phyloP scores from a whole-genome alignment of 2,888 invertebrate species.

The Caenorhabditis sp. region DNA sequence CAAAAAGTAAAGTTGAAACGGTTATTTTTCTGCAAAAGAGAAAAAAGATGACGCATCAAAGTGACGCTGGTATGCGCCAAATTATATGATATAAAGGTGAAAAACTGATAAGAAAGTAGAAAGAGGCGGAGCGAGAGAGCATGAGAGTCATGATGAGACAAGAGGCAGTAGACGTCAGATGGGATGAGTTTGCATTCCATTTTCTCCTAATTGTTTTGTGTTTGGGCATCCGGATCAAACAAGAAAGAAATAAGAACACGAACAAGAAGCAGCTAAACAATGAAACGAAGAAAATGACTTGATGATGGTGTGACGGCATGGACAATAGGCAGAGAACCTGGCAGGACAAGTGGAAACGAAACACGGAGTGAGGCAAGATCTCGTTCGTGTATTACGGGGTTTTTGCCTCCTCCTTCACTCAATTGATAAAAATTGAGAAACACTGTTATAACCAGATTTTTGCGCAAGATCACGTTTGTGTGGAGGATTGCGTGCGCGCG shows the following conservation, averaged over 20 bases:
- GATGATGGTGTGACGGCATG: slow-evolving; percentile 36
- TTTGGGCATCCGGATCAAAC: slow-evolving; percentile 22
- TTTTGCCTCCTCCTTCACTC: slow-evolving; percentile 31
- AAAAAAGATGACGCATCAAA: slow-evolving; percentile 29
- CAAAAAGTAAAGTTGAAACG: slow-evolving; percentile 8
- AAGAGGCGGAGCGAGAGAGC: slow-evolving; percentile 13
- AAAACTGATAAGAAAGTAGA: slow-evolving; percentile 28
- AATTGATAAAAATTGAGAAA: slow-evolving; percentile 50
- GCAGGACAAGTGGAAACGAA: slow-evolving; percentile 26
- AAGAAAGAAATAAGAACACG: slow-evolving; percentile 29
- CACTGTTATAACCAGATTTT: slow-evolving; percentile 54
- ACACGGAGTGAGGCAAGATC: slow-evolving; percentile 35
- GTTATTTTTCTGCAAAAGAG: not conserved
- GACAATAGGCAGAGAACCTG: slow-evolving; percentile 26
- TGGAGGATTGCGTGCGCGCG: slow-evolving; percentile 42
- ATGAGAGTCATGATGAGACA: not conserved
- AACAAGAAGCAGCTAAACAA: slow-evolving; percentile 33
- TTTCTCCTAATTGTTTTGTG: slow-evolving; percentile 16
- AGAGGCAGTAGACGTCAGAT: not conserved
- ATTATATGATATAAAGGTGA: slow-evolving; percentile 45
- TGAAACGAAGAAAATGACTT: slow-evolving; percentile 44
- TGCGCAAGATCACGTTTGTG: slow-evolving; percentile 54
- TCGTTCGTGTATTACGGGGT: slow-evolving; percentile 50
- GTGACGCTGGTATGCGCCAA: slow-evolving; percentile 31
- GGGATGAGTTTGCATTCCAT: no score